A percentile compares a stretch with the other conserved stretches of the same genome.
Evolutionary conservation across 1,140 invertebrate genomes (phyloP).

Genomic region (Drosophila guanche): DNA sequence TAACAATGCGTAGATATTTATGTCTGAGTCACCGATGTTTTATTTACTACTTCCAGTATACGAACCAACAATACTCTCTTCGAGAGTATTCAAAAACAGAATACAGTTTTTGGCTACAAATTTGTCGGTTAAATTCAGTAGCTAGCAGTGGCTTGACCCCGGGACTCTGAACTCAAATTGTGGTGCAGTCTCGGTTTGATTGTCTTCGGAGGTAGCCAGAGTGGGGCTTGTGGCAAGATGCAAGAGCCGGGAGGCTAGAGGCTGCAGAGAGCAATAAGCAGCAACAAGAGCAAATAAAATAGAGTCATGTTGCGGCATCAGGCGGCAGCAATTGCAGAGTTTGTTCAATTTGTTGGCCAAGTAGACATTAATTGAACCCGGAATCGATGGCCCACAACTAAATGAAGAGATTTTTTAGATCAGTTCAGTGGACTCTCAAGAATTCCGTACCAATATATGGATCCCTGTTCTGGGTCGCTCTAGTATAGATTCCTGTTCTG

Average conservation of each 20-base stretch:
- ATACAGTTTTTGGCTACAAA: conserved; percentile 21
- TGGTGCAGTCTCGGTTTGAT: conserved; percentile 60
- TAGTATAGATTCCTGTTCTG: too few species aligned
- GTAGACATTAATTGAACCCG: conserved; percentile 73
- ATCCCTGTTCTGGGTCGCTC: too few species aligned
- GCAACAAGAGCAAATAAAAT: conserved; percentile 54
- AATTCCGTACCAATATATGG: too few species aligned
- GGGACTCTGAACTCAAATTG: conserved; percentile 76
- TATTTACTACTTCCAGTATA: too few species aligned
- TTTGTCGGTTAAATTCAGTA: conserved; percentile 72
- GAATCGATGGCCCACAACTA: conserved; percentile 55
- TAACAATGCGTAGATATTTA: too few species aligned
- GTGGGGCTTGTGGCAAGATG: conserved; percentile 16
- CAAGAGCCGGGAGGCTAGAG: not conserved
- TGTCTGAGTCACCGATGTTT: too few species aligned
- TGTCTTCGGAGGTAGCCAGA: conserved; percentile 66
- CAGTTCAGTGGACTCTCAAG: conserved; percentile 14
- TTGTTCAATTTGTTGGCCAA: conserved; percentile 75
- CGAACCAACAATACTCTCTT: too few species aligned
- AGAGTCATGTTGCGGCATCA: conserved; percentile 71
- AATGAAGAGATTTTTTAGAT: conserved; percentile 46
- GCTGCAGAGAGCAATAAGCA: conserved; percentile 46
- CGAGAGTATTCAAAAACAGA: conserved; percentile 17
- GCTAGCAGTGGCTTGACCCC: conserved; percentile 76
- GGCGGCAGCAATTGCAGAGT: conserved; percentile 60